A percentile compares a stretch with the other conserved stretches of the same genome.
phyloP scores from a whole-genome alignment of 1,140 invertebrate genomes.

The Penaeus japonicus region DNA sequence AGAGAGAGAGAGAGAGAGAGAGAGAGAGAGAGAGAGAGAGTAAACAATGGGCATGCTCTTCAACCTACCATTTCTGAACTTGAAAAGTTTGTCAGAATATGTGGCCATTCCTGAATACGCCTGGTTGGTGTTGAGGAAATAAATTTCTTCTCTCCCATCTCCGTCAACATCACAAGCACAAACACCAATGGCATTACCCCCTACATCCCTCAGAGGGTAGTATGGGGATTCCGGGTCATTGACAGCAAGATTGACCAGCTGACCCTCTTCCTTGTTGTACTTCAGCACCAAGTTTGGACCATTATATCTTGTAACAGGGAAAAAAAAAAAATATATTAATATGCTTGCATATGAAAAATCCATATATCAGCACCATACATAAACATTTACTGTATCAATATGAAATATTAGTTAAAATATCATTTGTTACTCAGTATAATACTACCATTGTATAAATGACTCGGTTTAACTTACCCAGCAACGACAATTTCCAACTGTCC shows the following conservation, averaged over 20 bases:
- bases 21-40: neutral
- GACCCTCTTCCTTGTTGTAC: slow-evolving; percentile 3
- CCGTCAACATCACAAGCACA: slow-evolving; percentile 25
- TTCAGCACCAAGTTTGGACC: slow-evolving; percentile 22
- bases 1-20: no score
- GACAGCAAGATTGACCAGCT: slow-evolving; percentile 2
- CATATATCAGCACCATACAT: neutral
- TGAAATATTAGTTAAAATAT: no score
- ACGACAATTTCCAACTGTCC: slow-evolving; percentile 20
- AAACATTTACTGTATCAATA: neutral
- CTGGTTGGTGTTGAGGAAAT: slow-evolving; percentile 8
- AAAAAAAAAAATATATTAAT: neutral
- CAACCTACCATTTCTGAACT: slow-evolving; percentile 18
- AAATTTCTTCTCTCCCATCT: slow-evolving; percentile 24
- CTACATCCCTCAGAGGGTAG: neutral
- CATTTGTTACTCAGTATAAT: no score
- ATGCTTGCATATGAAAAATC: neutral
- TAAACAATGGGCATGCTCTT: no score
- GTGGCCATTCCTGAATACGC: neutral
- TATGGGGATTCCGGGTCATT: neutral
- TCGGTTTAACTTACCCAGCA: neutral
- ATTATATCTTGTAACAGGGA: neutral
- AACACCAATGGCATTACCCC: neutral
- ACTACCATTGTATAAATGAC: no score
- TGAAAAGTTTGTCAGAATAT: neutral